phyloP scores from a whole-genome alignment of 2,113 vertebrate species.

The Syngnathus scovelli region DNA sequence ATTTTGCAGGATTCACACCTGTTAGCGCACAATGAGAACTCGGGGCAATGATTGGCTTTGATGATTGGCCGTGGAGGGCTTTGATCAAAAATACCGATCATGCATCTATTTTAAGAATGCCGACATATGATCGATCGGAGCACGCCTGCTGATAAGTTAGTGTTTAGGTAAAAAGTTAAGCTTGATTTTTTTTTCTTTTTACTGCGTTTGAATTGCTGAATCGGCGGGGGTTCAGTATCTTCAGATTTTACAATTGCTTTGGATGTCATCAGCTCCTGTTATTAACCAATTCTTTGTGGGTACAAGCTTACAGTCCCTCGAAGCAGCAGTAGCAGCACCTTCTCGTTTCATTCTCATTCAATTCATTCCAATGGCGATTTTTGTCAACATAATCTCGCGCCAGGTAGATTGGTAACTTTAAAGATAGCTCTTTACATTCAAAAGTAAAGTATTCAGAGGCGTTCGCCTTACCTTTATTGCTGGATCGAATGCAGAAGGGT shows the following conservation, averaged over 20 bases:
- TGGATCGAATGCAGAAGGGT: slow-evolving; percentile 10
- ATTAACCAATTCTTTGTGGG: background rate
- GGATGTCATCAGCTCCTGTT: background rate
- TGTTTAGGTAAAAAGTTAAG: background rate
- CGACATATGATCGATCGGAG: too few species aligned
- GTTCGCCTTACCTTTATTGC: slow-evolving; percentile 44
- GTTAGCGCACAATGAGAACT: too few species aligned
- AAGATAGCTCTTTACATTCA: slow-evolving; percentile 46
- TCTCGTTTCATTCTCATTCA: background rate
- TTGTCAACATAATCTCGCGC: slow-evolving; percentile 38
- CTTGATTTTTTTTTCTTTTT: background rate
- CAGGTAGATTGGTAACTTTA: slow-evolving; percentile 38
- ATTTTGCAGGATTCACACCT: too few species aligned
- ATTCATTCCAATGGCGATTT: background rate
- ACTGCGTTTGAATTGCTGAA: background rate
- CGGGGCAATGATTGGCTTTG: too few species aligned
- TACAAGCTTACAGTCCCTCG: background rate
- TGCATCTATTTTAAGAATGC: too few species aligned
- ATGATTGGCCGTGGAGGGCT: too few species aligned
- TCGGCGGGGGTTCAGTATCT: background rate
- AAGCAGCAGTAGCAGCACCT: background rate
- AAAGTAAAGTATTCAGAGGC: slow-evolving; percentile 1
- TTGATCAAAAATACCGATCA: too few species aligned
- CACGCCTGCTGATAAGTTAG: background rate
- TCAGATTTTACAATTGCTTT: background rate